Conservation (phyloP, 2,113 vertebrate species). For the Hydropotes inermis region DNA sequence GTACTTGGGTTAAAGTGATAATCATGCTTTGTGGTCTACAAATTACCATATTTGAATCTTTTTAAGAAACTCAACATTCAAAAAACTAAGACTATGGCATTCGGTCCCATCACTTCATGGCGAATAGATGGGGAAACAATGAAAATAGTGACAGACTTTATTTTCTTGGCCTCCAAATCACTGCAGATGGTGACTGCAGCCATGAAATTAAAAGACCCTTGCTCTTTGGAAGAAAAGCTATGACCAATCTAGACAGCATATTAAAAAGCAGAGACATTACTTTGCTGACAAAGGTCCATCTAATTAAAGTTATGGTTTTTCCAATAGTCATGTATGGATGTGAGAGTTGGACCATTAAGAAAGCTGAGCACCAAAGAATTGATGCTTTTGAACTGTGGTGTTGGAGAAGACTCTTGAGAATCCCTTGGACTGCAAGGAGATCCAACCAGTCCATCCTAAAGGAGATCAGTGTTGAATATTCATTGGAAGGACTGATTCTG, state of each 20-base stretch:
- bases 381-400: neutral
- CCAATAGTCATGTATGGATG: neutral
- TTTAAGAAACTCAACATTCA: constrained; percentile 12
- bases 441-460: neutral
- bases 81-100: neutral
- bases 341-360: neutral
- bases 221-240: neutral
- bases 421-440: neutral
- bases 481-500: neutral
- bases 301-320: neutral
- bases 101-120: neutral
- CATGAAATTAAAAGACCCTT: neutral
- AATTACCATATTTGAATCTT: constrained; percentile 1
- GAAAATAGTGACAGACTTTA: neutral
- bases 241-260: neutral
- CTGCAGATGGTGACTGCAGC: neutral
- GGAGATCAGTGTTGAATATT: neutral
- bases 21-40: neutral
- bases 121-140: neutral
- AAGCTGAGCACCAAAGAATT: neutral
- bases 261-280: neutral
- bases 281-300: neutral
- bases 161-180: neutral
- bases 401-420: neutral
- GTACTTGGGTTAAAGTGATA: neutral